A percentile compares a stretch with the other conserved stretches of the same genome.
Conservation (phyloP, 2,113 vertebrate species). For the Ageneiosus marmoratus region DNA sequence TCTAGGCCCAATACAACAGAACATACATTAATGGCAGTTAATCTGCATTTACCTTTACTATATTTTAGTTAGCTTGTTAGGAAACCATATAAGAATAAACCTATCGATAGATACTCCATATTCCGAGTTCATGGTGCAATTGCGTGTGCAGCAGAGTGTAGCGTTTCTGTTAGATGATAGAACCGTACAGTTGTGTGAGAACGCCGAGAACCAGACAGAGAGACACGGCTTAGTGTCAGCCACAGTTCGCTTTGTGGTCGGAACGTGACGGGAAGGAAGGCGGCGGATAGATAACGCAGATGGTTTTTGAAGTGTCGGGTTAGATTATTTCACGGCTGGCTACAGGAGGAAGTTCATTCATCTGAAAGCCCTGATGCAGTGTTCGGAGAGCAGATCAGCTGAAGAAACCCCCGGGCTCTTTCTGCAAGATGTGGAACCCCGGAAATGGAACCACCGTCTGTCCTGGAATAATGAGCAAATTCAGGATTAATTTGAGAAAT, state of each 20-base stretch:
- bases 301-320: constrained; percentile 98
- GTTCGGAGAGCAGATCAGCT: constrained; percentile 86
- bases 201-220: constrained; percentile 44
- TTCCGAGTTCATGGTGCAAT: not conserved
- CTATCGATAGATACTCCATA: not conserved
- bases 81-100: not conserved
- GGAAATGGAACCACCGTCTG: constrained; percentile 77
- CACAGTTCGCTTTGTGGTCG: constrained; percentile 85
- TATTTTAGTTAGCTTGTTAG: not conserved
- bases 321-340: constrained; percentile 95
- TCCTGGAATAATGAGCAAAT: constrained; percentile 40
- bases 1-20: not conserved
- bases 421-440: constrained; percentile 82
- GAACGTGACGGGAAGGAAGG: constrained; percentile 93
- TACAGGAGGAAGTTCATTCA: constrained; percentile 93
- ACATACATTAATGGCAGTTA: not conserved
- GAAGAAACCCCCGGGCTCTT: constrained; percentile 79
- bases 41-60: not conserved
- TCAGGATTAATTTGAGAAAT: not conserved
- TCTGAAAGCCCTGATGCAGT: constrained; percentile 97
- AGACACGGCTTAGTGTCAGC: constrained; percentile 84
- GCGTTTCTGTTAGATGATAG: not conserved
- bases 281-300: constrained; percentile 98
- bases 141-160: not conserved
- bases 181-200: constrained; percentile 42